Base-by-base conservation (phyloP, 2,888 invertebrate species). In the Eledone cirrhosa region DNA sequence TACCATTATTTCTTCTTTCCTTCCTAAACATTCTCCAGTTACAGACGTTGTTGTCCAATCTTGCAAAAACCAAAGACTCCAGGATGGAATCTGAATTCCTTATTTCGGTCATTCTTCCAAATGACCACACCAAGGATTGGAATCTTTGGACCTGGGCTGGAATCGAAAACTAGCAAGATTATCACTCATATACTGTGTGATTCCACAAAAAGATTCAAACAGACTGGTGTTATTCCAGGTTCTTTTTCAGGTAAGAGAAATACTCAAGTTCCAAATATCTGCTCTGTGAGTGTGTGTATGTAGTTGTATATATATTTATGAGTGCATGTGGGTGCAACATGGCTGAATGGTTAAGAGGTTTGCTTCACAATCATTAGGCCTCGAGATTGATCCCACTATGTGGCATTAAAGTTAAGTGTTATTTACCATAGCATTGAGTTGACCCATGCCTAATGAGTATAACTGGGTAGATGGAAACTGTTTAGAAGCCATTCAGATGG, bases 61-160 rank as follows among this genome's bases (percentile, higher is more conserved):
- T 82, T 86, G 11, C 85, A 83, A 77, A 78, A 82, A 53, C 27
- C 83, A 67, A 83, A 84, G 82, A 82, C n/a, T n/a, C n/a, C 22
- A 16, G 76, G 47, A 76, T 29, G 41, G 16, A 48, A 33, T 22
- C 47, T 48, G 24, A 76, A 29, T 53, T 76, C 47, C 4, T 72
- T 72, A 22, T 77, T 88, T 8, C 83, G 85, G 78, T 86, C 84
- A 77, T 84, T 88, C 77, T 78, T 88, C n/a, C 88, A 87, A 14
- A 87, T 84, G 78, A 87, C 86, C 79, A 82, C 83, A 22, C 87
- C 88, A 16, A 85, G 83, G 79, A 84, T 86, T 29, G 87, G 88
- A 69, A 87, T 88, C 87, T 88, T 88, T 85, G 88, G 88, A 29
- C 88, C 88, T 53, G 88, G 88, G 33, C 80, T 88, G 29, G 88